A percentile compares a stretch with the other conserved stretches of the same genome.
phyloP scores from a whole-genome alignment of 2,888 invertebrate species.

The Epinotia brunnichana region DNA sequence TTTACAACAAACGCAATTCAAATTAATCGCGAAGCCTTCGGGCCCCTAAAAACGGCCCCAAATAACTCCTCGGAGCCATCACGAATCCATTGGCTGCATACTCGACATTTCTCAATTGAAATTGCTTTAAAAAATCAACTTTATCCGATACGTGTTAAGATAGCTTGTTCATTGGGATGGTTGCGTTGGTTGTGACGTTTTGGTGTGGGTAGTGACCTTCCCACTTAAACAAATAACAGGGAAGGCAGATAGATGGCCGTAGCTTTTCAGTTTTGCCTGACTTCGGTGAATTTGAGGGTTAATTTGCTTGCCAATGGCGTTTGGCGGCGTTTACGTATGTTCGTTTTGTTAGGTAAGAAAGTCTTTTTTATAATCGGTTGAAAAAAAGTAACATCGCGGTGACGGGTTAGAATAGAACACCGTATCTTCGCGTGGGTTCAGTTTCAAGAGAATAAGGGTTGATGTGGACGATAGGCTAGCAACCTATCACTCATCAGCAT shows the following conservation, averaged over 20 bases:
- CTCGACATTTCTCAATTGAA: neutral
- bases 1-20: constrained; percentile 28
- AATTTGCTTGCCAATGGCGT: neutral
- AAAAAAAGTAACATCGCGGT: too few species aligned
- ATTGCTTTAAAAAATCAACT: neutral
- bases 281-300: constrained; percentile 1
- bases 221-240: constrained; percentile 29
- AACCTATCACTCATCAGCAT: too few species aligned
- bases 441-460: too few species aligned
- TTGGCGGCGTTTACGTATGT: neutral
- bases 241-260: constrained; percentile 5
- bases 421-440: too few species aligned
- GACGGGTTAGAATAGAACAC: too few species aligned
- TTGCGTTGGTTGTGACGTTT: neutral
- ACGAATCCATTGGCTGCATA: neutral
- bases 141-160: neutral
- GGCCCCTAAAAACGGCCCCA: constrained; percentile 26
- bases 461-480: too few species aligned
- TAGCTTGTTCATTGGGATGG: neutral
- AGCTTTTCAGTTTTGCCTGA: neutral
- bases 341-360: neutral
- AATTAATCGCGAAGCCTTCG: constrained; percentile 18
- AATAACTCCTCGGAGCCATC: constrained; percentile 26
- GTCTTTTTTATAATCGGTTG: too few species aligned
- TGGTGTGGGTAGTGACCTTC: neutral